Evolutionary conservation across 1,140 invertebrate species (phyloP).

Genomic region (Drosophila elegans): DNA sequence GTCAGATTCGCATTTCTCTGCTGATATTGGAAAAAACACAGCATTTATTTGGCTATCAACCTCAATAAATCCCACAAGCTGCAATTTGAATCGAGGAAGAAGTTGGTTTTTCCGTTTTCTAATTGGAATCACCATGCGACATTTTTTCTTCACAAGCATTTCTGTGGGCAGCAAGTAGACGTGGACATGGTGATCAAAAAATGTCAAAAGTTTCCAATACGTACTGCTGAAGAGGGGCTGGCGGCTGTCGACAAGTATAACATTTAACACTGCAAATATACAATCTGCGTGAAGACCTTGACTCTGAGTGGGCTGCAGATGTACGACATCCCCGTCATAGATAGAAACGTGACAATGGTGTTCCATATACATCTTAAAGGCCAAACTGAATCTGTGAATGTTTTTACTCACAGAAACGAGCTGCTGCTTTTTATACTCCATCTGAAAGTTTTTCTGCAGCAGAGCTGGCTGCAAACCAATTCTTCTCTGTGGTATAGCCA

Average conservation of each 20-base stretch:
- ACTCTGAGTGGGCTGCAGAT: slow-evolving; percentile 19
- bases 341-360: slow-evolving; percentile 47
- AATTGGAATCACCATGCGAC: slow-evolving; percentile 40
- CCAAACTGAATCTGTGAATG: not conserved
- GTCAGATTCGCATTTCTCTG: slow-evolving; percentile 26
- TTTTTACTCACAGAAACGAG: slow-evolving; percentile 54
- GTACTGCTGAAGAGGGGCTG: slow-evolving; percentile 22
- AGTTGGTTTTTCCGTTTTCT: slow-evolving; percentile 21
- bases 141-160: slow-evolving; percentile 42
- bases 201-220: slow-evolving; percentile 56
- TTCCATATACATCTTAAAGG: slow-evolving; percentile 27
- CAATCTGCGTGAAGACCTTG: slow-evolving; percentile 1
- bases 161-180: slow-evolving; percentile 44
- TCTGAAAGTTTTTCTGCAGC: slow-evolving; percentile 43
- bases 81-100: slow-evolving; percentile 44
- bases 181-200: slow-evolving; percentile 25
- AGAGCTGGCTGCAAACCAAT: slow-evolving; percentile 56
- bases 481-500: slow-evolving; percentile 61
- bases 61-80: slow-evolving; percentile 53
- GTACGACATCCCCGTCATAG: slow-evolving; percentile 6
- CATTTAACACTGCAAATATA: slow-evolving; percentile 44
- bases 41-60: slow-evolving; percentile 43
- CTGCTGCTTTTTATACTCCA: slow-evolving; percentile 66
- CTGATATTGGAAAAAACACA: slow-evolving; percentile 41
- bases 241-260: slow-evolving; percentile 17